Conservation (phyloP, 2,888 invertebrate genomes). For the Disparrhopalites patrizii region DNA sequence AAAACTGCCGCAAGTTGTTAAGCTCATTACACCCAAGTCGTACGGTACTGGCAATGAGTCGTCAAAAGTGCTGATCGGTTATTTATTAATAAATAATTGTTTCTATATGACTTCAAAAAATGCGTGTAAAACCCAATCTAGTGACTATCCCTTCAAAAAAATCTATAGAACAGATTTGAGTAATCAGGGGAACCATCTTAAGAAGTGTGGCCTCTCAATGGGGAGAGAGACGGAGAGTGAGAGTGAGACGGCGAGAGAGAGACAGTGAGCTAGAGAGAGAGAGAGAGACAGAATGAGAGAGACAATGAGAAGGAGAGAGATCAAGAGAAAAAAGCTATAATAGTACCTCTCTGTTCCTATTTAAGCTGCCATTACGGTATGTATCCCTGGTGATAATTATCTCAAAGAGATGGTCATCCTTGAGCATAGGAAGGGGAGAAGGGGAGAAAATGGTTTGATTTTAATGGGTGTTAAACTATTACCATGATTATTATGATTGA, state of each 20-base stretch:
- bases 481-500: not conserved
- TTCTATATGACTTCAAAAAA: too few relatives aligned
- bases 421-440: not conserved
- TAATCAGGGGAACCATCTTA: constrained; percentile 3
- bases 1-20: too few relatives aligned
- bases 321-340: too few relatives aligned
- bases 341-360: too few relatives aligned
- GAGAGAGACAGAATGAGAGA: not conserved
- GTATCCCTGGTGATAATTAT: constrained; percentile 1
- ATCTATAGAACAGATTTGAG: too few relatives aligned
- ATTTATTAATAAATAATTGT: not conserved
- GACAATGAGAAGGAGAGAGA: too few relatives aligned
- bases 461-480: not conserved
- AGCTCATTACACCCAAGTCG: too few relatives aligned
- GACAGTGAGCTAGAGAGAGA: not conserved
- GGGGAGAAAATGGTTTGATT: not conserved
- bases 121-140: too few relatives aligned
- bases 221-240: not conserved
- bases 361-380: too few relatives aligned
- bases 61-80: not conserved
- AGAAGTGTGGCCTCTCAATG: constrained; percentile 17
- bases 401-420: constrained; percentile 5
- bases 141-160: too few relatives aligned
- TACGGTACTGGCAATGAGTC: constrained; percentile 1
- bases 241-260: not conserved